A percentile compares a stretch with the other conserved stretches of the same genome.
Evolutionary conservation across 2,113 vertebrate species (phyloP).

Genomic region (Mobula birostris): DNA sequence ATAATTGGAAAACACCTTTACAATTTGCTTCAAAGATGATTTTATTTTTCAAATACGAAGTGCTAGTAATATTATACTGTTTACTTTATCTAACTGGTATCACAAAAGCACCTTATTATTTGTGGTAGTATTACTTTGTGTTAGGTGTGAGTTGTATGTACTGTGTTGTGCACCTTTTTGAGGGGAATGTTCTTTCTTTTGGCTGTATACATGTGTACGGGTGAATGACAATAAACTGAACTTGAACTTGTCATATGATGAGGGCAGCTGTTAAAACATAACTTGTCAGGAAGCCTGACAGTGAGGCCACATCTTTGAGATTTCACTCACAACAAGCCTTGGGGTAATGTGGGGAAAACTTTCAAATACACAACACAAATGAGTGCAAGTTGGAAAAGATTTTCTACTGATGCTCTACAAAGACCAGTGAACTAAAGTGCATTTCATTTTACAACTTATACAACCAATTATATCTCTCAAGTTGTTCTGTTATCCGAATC

Average conservation of each 20-base stretch:
- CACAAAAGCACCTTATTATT: too few species aligned
- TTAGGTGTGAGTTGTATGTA: too few species aligned
- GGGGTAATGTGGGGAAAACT: not conserved
- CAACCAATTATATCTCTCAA: not conserved
- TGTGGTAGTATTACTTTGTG: too few species aligned
- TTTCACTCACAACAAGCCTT: not conserved
- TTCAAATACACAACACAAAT: not conserved
- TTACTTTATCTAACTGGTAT: too few species aligned
- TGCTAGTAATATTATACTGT: too few species aligned
- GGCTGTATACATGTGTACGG: too few species aligned
- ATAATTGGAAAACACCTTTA: constrained; percentile 29
- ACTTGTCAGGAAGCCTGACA: not conserved
- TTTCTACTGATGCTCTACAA: not conserved
- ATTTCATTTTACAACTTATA: not conserved
- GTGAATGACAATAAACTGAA: too few species aligned
- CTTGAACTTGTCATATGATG: not conserved
- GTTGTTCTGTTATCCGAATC: not conserved
- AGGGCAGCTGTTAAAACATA: not conserved
- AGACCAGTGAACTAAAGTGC: not conserved
- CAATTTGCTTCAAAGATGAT: not conserved
- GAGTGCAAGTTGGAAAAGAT: not conserved
- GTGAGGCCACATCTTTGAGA: not conserved
- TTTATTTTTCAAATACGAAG: not conserved
- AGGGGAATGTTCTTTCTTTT: too few species aligned
- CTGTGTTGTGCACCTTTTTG: too few species aligned